These are phyloP conservation scores for Monoplex corrugatus DNA, from an alignment of 2,888 invertebrate species.

Conservation along the genomic window DNA sequence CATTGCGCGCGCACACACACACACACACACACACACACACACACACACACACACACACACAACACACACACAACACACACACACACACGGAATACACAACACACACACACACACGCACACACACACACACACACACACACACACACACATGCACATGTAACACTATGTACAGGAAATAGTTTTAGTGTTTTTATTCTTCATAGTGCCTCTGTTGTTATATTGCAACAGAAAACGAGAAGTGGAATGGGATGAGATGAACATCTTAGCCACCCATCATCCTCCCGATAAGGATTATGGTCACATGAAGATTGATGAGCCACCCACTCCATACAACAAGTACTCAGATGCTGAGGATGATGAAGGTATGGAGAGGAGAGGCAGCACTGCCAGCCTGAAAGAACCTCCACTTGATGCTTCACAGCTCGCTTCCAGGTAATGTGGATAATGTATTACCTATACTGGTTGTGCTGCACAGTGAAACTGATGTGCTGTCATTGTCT, in stretches of 20 bases:
- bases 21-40: neutral
- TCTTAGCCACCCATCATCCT: slow-evolving; percentile 98
- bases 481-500: too few relatives aligned
- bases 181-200: neutral
- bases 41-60: neutral
- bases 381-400: slow-evolving; percentile 57
- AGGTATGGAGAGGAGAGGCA: slow-evolving; percentile 76
- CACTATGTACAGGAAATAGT: neutral
- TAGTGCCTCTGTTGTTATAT: neutral
- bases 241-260: slow-evolving; percentile 96
- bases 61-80: slow-evolving; percentile 9
- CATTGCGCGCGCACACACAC: neutral
- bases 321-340: slow-evolving; percentile 92
- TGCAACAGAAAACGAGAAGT: slow-evolving; percentile 65
- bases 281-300: slow-evolving; percentile 99
- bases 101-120: neutral
- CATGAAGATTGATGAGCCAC: slow-evolving; percentile 96
- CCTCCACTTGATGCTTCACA: slow-evolving; percentile 63
- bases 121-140: neutral
- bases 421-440: slow-evolving; percentile 68
- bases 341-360: slow-evolving; percentile 83
- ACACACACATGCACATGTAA: neutral
- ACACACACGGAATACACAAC: neutral
- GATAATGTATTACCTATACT: too few relatives aligned
- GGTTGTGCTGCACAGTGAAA: too few relatives aligned